phyloP scores from a whole-genome alignment of 1,140 invertebrate species.

The Anoplolepis gracilipes region DNA sequence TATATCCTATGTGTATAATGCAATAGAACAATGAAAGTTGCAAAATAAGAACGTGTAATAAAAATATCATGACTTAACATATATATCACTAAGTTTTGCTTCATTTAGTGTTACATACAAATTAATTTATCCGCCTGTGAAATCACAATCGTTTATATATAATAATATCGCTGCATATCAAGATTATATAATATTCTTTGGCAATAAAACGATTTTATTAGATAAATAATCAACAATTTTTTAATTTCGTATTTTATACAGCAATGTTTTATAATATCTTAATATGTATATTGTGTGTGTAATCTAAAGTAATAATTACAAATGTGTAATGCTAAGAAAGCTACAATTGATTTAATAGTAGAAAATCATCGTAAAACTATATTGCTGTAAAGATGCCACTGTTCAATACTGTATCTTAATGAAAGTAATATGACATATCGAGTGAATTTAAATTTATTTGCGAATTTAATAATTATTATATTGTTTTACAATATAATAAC shows the following conservation, averaged over 20 bases:
- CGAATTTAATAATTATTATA: not conserved
- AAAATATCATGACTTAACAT: not conserved
- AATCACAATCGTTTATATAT: slow-evolving; percentile 36
- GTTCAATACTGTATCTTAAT: not conserved
- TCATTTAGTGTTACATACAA: slow-evolving; percentile 15
- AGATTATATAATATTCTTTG: slow-evolving; percentile 47
- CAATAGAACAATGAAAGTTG: not conserved
- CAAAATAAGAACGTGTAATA: slow-evolving; percentile 15
- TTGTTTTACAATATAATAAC: not conserved
- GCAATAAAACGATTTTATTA: slow-evolving; percentile 65
- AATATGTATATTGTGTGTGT: slow-evolving; percentile 70
- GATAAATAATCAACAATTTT: slow-evolving; percentile 67
- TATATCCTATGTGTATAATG: slow-evolving; percentile 21
- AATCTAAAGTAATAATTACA: slow-evolving; percentile 76
- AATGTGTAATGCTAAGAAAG: slow-evolving; percentile 67
- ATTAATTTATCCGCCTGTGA: not conserved
- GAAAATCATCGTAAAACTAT: slow-evolving; percentile 44
- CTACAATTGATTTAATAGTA: slow-evolving; percentile 52
- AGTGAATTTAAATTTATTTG: slow-evolving; percentile 26
- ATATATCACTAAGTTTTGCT: slow-evolving; percentile 15
- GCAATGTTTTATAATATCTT: slow-evolving; percentile 73
- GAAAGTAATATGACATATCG: slow-evolving; percentile 33
- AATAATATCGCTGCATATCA: slow-evolving; percentile 13
- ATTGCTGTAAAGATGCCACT: slow-evolving; percentile 15
- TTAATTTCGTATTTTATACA: slow-evolving; percentile 81